A percentile compares a stretch with the other conserved stretches of the same genome.
Conservation (phyloP, 2,888 invertebrate genomes). For the Thymelicus acteon region DNA sequence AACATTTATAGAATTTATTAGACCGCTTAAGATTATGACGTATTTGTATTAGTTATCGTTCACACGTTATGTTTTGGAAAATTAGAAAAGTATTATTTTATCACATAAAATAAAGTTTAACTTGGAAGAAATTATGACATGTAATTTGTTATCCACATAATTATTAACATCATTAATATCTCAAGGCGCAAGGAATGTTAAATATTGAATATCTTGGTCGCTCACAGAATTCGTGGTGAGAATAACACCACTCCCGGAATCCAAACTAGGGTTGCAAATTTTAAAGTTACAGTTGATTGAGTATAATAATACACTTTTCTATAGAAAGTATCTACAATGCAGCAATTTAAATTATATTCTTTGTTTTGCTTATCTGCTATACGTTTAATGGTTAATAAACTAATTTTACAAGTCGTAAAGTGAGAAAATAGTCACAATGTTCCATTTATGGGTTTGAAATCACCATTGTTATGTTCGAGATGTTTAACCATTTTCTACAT, state of each 20-base stretch:
- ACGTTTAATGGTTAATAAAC: neutral
- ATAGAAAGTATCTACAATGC: neutral
- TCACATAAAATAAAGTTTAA: neutral
- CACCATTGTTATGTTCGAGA: neutral
- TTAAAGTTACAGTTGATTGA: too few species aligned
- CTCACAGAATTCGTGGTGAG: too few species aligned
- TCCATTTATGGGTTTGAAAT: neutral
- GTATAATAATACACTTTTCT: too few species aligned
- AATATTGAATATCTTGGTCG: too few species aligned
- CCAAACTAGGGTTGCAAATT: too few species aligned
- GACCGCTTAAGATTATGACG: constrained; percentile 12
- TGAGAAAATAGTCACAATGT: neutral
- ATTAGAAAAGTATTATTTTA: neutral
- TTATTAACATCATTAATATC: too few species aligned
- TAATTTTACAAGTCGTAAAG: neutral
- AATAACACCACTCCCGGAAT: too few species aligned
- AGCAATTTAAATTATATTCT: neutral
- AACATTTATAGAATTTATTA: constrained; percentile 20
- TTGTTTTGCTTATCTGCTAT: neutral
- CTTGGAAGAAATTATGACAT: neutral
- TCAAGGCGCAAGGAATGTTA: too few species aligned
- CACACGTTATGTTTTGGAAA: constrained; percentile 8
- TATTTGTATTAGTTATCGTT: constrained; percentile 16
- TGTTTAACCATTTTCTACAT: neutral
- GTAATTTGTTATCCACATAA: too few species aligned